A percentile compares a stretch with the other conserved stretches of the same genome.
These are phyloP conservation scores for Pollimyrus isidori DNA, from an alignment of 2,113 vertebrate genomes.

Conservation along the genomic window DNA sequence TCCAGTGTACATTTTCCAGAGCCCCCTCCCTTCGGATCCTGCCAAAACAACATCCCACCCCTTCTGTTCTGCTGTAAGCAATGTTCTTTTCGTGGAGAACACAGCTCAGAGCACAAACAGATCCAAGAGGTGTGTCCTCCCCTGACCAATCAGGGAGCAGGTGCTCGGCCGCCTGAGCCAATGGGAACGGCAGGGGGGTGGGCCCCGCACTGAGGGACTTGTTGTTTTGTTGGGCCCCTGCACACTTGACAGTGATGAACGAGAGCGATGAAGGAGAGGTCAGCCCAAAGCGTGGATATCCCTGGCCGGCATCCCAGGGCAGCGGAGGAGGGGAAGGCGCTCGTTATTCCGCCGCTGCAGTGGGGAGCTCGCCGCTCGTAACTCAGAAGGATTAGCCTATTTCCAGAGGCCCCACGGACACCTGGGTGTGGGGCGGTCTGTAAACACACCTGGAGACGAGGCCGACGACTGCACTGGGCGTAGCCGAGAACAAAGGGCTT, in stretches of 20 bases:
- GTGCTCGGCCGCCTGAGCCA: conserved; percentile 32
- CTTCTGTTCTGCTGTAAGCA: conserved; percentile 30
- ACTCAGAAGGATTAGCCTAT: not conserved
- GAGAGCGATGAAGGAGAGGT: conserved; percentile 53
- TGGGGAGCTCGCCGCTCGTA: not conserved
- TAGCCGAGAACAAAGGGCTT: not conserved
- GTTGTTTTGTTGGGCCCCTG: conserved; percentile 57
- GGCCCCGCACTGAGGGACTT: conserved; percentile 42
- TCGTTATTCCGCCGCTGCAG: not conserved
- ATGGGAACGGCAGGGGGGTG: conserved; percentile 33
- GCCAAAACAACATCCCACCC: conserved; percentile 24
- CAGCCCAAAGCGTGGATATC: conserved; percentile 17
- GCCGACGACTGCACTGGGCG: not conserved
- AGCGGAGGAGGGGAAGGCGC: conserved; percentile 34
- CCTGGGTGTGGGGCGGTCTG: conserved; percentile 34
- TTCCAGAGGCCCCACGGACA: conserved; percentile 36
- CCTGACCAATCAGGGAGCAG: conserved; percentile 57
- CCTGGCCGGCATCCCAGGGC: not conserved
- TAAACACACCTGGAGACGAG: conserved; percentile 17
- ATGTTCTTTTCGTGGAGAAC: conserved; percentile 10
- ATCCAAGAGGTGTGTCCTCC: conserved; percentile 71
- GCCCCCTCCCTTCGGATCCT: conserved; percentile 23
- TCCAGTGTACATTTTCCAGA: conserved; percentile 30
- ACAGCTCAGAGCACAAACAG: conserved; percentile 57
- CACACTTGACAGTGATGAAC: conserved; percentile 53